Base-by-base conservation (phyloP, 2,113 vertebrate genomes). In the Podarcis muralis region DNA sequence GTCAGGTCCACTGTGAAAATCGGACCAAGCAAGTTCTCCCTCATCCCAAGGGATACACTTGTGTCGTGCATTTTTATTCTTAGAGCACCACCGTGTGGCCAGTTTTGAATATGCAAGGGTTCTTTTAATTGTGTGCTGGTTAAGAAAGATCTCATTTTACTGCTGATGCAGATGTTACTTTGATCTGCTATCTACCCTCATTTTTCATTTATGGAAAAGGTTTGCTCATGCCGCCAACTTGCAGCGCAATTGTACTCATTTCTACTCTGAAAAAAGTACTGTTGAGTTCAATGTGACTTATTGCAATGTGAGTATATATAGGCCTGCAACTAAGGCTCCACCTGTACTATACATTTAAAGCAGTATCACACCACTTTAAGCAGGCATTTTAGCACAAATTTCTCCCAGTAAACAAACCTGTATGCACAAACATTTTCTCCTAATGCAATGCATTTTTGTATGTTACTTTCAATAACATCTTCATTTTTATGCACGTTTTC, bases 11-110 rank as follows among this genome's bases (percentile, higher is more conserved):
- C 59, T 20, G 18, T 62, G 59, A 62, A 20, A 18, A 20, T 3
- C 5, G 48, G 16, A 62, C 59, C 59, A 62, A 62, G 5, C 59
- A 62, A 20, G 18, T 62, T 62, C 59, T 62, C 59, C 59, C 59
- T 20, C 59, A 62, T 62, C 18, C 59, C 59, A 4, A 87, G n/a
- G 18, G 23, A 32, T 8, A 57, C 5, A 22, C 12, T 74, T 15
- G 66, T n/a, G 4, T 27, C 35, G 6, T 18, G 7, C 23, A 35
- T 90, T 89, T 43, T 62, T 30, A 40, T 80, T 62, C 87, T 77
- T 93, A 76, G 85, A 76, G 59, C 92, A 11, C 90, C 94, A 0
- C 30, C 92, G 1, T 85, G 92, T 94, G 95, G 95, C 81, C 93
- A 86, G 88, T 69, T 71, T 87, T 13, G 81, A 71, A 66, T 62